phyloP scores from a whole-genome alignment of 2,113 vertebrate species.

The Bostrychus sinensis region DNA sequence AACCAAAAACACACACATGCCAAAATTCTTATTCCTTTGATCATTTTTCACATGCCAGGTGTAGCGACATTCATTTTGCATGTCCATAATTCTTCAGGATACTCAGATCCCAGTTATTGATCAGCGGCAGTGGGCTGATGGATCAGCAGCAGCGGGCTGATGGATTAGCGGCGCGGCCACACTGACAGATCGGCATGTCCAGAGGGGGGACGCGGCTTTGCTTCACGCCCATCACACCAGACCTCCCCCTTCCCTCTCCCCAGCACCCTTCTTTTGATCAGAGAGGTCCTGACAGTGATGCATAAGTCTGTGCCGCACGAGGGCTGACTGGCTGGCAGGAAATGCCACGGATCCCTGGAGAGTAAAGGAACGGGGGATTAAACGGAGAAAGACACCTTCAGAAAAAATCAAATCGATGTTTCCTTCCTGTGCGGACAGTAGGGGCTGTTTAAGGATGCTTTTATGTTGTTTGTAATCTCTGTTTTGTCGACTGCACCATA shows the following conservation, averaged over 20 bases:
- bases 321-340: slow-evolving; percentile 60
- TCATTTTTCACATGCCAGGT: background rate
- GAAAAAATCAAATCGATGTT: slow-evolving; percentile 62
- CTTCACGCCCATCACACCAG: slow-evolving; percentile 56
- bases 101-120: slow-evolving; percentile 70
- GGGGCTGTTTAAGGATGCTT: slow-evolving; percentile 41
- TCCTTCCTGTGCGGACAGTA: slow-evolving; percentile 49
- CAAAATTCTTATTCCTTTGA: background rate
- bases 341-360: slow-evolving; percentile 69
- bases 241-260: background rate
- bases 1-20: background rate
- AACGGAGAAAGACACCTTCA: slow-evolving; percentile 54
- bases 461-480: slow-evolving; percentile 44
- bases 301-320: slow-evolving; percentile 57
- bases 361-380: slow-evolving; percentile 58
- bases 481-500: slow-evolving; percentile 33
- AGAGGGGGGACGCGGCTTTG: slow-evolving; percentile 57
- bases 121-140: slow-evolving; percentile 42
- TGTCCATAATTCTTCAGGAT: slow-evolving; percentile 40
- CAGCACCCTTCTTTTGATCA: slow-evolving; percentile 57
- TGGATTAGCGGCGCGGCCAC: slow-evolving; percentile 65
- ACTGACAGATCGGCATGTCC: slow-evolving; percentile 66
- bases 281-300: slow-evolving; percentile 75
- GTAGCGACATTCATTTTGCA: slow-evolving; percentile 27
- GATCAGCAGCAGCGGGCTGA: slow-evolving; percentile 53